These are phyloP conservation scores for Amphimedon queenslandica DNA, from an alignment of 37 sponge, comb jelly and placozoan species.

Conservation along the genomic window DNA sequence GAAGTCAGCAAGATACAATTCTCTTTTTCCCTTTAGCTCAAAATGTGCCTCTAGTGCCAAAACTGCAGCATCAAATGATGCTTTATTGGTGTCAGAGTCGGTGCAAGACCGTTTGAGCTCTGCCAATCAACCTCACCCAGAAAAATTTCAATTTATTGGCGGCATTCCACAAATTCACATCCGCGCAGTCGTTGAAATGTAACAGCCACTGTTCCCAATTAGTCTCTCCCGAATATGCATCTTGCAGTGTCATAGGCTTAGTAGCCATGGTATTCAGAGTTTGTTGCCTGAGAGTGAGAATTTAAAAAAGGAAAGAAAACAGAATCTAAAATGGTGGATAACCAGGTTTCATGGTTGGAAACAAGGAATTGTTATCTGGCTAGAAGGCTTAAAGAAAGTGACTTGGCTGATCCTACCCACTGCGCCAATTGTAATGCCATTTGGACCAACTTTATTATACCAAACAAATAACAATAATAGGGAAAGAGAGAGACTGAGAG, in stretches of 20 bases:
- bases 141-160: slow-evolving; percentile 12
- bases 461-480: too few species aligned
- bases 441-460: too few species aligned
- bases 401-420: too few species aligned
- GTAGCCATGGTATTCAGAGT: too few species aligned
- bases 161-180: slow-evolving; percentile 19
- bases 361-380: too few species aligned
- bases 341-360: too few species aligned
- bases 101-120: slow-evolving; percentile 9
- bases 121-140: slow-evolving; percentile 24
- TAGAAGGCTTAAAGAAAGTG: too few species aligned
- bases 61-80: background rate
- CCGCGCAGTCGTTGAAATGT: slow-evolving; percentile 36
- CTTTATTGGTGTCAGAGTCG: slow-evolving; percentile 1
- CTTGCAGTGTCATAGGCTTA: slow-evolving; percentile 1
- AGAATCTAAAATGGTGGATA: too few species aligned
- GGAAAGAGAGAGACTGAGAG: too few species aligned
- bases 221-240: slow-evolving; percentile 15
- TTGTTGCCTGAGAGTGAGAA: too few species aligned
- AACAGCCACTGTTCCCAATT: slow-evolving; percentile 27
- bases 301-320: too few species aligned
- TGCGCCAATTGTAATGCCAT: too few species aligned
- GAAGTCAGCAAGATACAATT: slow-evolving; percentile 19
- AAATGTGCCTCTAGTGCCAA: slow-evolving; percentile 25
- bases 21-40: slow-evolving; percentile 13